These are phyloP conservation scores for Cervus canadensis DNA, from an alignment of 2,113 vertebrate species.

Conservation along the genomic window DNA sequence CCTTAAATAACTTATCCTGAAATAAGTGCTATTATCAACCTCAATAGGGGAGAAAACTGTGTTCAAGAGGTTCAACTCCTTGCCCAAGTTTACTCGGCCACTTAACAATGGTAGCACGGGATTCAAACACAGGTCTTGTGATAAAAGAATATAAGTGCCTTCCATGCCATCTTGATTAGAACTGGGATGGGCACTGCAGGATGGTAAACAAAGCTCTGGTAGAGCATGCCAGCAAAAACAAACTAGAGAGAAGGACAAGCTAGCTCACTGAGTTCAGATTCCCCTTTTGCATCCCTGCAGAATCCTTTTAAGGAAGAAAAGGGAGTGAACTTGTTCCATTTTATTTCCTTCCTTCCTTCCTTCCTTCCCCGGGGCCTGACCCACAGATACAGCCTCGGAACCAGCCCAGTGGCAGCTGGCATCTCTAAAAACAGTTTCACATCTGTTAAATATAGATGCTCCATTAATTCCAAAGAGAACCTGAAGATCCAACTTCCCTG, in stretches of 20 bases:
- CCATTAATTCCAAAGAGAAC: conserved; percentile 16
- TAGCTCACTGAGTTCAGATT: background rate
- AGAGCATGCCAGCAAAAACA: background rate
- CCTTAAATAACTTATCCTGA: background rate
- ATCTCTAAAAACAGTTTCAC: background rate
- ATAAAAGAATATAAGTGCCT: background rate
- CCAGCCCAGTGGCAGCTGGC: background rate
- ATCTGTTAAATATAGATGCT: conserved; percentile 20
- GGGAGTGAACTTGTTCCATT: conserved; percentile 12
- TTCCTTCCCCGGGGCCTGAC: background rate
- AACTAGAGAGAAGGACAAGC: background rate
- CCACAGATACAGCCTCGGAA: background rate
- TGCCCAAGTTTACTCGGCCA: background rate
- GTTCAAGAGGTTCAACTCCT: background rate
- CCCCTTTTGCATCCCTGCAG: background rate
- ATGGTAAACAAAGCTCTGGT: background rate
- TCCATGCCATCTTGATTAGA: background rate
- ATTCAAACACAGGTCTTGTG: background rate
- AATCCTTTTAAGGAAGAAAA: conserved; percentile 41
- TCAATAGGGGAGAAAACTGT: background rate
- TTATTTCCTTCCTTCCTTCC: conserved; percentile 11
- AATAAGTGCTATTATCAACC: background rate
- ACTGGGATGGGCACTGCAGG: background rate
- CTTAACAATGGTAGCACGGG: background rate
- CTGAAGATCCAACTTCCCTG: background rate